Percentiles rank a stretch among this genome's conserved stretches.
These are phyloP conservation scores for Noctua comes DNA, from an alignment of 2,888 invertebrate genomes.

Conservation along the genomic window DNA sequence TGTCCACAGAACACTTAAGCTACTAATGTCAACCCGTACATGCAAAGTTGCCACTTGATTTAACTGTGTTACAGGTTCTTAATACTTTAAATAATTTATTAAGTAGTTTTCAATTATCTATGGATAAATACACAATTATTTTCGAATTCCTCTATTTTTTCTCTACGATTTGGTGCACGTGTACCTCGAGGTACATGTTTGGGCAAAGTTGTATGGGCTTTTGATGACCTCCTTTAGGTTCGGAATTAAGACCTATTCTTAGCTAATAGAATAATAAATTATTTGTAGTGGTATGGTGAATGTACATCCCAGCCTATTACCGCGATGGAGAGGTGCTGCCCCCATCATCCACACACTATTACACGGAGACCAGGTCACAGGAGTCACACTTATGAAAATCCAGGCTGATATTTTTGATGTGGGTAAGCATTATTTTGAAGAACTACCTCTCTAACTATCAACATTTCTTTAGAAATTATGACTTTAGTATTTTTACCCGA, in stretches of 20 bases:
- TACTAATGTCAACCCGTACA: too few relatives aligned
- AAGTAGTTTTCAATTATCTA: too few relatives aligned
- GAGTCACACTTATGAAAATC: constrained; percentile 97
- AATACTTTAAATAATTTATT: too few relatives aligned
- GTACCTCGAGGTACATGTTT: too few relatives aligned
- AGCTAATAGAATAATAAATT: background rate
- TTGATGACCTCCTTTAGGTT: too few relatives aligned
- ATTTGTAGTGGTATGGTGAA: constrained; percentile 95
- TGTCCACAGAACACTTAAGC: too few relatives aligned
- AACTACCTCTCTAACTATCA: background rate
- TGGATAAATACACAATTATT: too few relatives aligned
- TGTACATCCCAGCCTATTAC: constrained; percentile 97
- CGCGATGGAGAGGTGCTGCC: constrained; percentile 98
- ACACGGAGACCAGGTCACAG: constrained; percentile 95
- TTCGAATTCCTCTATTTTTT: too few relatives aligned
- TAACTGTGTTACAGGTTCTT: too few relatives aligned
- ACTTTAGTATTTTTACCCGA: background rate
- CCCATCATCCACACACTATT: constrained; percentile 96
- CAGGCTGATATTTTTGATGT: constrained; percentile 95
- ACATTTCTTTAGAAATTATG: background rate
- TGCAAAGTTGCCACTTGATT: too few relatives aligned
- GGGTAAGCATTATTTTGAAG: constrained; percentile 85
- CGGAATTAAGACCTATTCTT: background rate
- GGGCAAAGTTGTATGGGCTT: too few relatives aligned
- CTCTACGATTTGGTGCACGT: too few relatives aligned